Base-by-base conservation (phyloP, 1,140 invertebrate species). In the Lamellibrachia luymesi region DNA sequence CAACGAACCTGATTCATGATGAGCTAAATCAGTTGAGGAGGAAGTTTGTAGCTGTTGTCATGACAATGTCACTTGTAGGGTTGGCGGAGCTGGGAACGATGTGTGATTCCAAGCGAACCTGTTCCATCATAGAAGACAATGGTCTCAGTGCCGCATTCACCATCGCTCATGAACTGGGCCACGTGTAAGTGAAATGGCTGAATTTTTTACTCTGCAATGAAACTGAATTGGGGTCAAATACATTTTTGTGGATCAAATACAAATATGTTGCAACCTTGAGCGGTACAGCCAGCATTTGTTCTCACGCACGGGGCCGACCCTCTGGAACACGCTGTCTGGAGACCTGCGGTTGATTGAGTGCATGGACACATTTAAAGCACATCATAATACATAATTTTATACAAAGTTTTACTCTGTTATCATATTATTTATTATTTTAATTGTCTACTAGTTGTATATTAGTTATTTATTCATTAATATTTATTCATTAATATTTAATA, bases 51-150 rank as follows among this genome's bases (percentile, higher is more conserved):
- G 25, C 64, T 80, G 7, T 80, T 38, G 7, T 80, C 17, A 56
- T 56, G 17, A 38, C 38, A 38, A 38, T 38, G 38, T 38, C 38
- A 56, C 17, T 95, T 95, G 6, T 93, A 96, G 98, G 98, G 90
- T 97, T 98, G 94, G 98, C 98, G 91, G 98, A 98, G 96, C 97
- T 98, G 92, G 98, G 98, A 10, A 98, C 98, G 64, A 98, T 99
- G 98, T 99, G 98, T 97, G 98, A 98, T 95, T 97, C 97, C 1
- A 97, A 97, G 95, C 97, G 97, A 93, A 98, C 98, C 95, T 99
- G 98, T 96, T 98, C 98, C 94, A 98, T 99, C 94, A 98, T 98
- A 95, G 98, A 98, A 96, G 98, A 99, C 97, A 98, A 98, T 96
- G 98, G 98, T 90, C 98, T 99, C 94, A 98, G 98, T 95, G 97